A percentile compares a stretch with the other conserved stretches of the same genome.
Evolutionary conservation across 2,797 vertebrate genomes (phyloP).

Genomic region (Scleropages formosus): DNA sequence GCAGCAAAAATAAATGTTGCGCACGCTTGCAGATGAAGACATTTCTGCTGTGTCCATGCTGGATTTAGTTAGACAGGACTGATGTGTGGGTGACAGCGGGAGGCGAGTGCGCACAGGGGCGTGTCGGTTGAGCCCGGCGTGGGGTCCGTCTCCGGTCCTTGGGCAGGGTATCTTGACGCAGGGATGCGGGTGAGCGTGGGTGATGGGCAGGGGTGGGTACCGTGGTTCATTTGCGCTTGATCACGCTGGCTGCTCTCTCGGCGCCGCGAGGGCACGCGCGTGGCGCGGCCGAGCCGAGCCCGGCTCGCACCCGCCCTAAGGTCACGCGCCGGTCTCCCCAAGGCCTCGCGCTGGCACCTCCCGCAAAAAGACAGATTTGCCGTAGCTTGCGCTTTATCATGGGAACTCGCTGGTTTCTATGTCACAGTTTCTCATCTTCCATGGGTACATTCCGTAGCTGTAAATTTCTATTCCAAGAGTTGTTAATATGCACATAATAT

Average conservation of each 20-base stretch:
- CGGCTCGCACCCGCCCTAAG: constrained; percentile 21
- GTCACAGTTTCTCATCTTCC: neutral
- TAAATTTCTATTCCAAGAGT: too few species aligned
- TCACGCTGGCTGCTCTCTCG: constrained; percentile 56
- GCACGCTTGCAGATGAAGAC: neutral
- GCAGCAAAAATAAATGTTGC: too few species aligned
- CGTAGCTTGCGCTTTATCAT: neutral
- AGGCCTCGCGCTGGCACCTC: neutral
- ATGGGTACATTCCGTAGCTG: too few species aligned
- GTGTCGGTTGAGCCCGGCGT: too few species aligned
- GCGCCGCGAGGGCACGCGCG: too few species aligned
- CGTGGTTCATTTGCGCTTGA: constrained; percentile 63
- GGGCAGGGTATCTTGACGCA: constrained; percentile 65
- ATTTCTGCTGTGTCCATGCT: neutral
- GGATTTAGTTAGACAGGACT: neutral
- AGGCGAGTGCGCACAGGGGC: constrained; percentile 51
- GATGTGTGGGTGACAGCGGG: neutral
- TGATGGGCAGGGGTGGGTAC: constrained; percentile 42
- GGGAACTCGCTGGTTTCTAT: neutral
- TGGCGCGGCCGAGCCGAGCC: constrained; percentile 15
- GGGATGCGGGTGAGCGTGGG: constrained; percentile 40
- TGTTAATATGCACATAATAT: too few species aligned
- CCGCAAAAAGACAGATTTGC: neutral
- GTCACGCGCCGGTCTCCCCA: neutral
- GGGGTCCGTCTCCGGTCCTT: too few species aligned